Base-by-base conservation (phyloP, 2,113 vertebrate genomes). In the Piprites chloris region DNA sequence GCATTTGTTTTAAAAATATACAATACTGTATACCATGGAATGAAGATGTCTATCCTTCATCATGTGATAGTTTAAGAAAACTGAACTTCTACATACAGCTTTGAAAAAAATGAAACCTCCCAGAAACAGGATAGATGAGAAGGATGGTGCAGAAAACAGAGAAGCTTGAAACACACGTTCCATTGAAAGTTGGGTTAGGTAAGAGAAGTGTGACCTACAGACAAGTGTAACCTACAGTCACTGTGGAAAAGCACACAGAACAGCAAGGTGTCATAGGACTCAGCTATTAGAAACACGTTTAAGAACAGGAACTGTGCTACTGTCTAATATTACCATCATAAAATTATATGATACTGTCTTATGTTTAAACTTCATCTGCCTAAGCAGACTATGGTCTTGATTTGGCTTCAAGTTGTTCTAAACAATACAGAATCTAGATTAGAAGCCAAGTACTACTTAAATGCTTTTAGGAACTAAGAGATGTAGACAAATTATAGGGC, bases 381-480 rank as follows among this genome's bases (percentile, higher is more conserved):
- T 71, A 62, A 28, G 19, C 12, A 6, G n/a, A n/a, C 5, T n/a
- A 12, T 11, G 14, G 35, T 63, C 27, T 66, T 63, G 11, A 69
- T 52, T 63, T 11, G 12, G 41, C 27, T 24, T 67, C 17, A 55
- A 46, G n/a, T 7, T 69, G 8, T 20, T 72, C 30, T 52, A 44
- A 6, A 24, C 0, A 4, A 69, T 4, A 50, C 0, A 79, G 7
- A 50, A 61, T 8, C 24, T 53, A 86, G 6, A 80, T 19, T 5
- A 71, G 21, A 39, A 63, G 50, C 11, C 50, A 84, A 73, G n/a
- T 26, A 68, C 5, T 23, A 56, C 7, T 20, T 8, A 49, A 72
- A 55, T 11, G 10, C 12, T 79, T 68, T 42, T 9, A 56, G 22
- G 6, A 81, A 77, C 15, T 30, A 49, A 35, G 41, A 63, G 41